phyloP scores from a whole-genome alignment of 2,888 invertebrate species.

The Andrena haemorrhoa region DNA sequence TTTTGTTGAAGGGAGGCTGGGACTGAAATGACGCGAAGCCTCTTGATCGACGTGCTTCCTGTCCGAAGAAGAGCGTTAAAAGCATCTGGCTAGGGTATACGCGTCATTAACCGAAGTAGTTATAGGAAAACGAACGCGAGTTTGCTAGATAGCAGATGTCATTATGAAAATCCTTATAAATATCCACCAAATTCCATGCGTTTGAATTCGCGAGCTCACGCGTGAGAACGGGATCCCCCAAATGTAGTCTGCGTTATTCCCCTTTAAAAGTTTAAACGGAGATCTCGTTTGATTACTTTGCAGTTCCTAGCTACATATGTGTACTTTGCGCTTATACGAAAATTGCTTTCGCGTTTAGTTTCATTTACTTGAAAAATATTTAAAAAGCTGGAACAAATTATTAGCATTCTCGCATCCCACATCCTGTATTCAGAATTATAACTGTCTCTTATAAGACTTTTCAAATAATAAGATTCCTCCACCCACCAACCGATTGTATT shows the following conservation, averaged over 20 bases:
- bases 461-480: no score
- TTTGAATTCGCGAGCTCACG: not conserved
- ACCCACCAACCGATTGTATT: no score
- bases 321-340: not conserved
- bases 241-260: not conserved
- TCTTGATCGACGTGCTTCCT: constrained; percentile 66
- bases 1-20: constrained; percentile 41
- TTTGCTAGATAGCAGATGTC: not conserved
- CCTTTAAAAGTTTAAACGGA: not conserved
- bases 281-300: not conserved
- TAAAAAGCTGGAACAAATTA: no score
- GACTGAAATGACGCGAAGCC: constrained; percentile 43
- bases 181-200: not conserved
- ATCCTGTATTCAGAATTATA: not conserved
- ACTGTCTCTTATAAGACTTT: no score
- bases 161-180: not conserved
- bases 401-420: no score
- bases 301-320: not conserved
- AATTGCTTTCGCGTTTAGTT: not conserved
- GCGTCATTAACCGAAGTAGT: constrained; percentile 62
- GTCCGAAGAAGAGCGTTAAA: constrained; percentile 60
- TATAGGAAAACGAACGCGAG: constrained; percentile 43
- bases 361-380: no score
- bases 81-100: constrained; percentile 38
- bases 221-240: not conserved